Evolutionary conservation across 2,113 vertebrate species (phyloP).

Genomic region (Phyllostomus hastatus): DNA sequence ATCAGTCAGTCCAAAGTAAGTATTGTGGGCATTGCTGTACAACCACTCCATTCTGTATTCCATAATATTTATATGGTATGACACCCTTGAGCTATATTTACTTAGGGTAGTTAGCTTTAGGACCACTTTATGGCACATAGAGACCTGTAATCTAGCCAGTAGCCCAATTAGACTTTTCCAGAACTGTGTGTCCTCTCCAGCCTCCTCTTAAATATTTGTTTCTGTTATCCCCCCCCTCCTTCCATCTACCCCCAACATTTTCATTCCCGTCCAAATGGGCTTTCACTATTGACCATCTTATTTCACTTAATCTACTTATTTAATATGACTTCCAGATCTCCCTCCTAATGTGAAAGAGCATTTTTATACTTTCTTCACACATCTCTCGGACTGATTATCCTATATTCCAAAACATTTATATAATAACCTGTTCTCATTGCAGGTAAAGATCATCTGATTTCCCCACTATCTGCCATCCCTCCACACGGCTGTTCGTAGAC

Average conservation of each 20-base stretch:
- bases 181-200: neutral
- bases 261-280: neutral
- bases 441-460: neutral
- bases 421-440: neutral
- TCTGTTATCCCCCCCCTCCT: neutral
- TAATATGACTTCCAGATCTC: neutral
- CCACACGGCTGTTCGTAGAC: neutral
- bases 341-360: neutral
- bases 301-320: neutral
- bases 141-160: neutral
- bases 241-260: neutral
- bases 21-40: neutral
- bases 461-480: neutral
- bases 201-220: neutral
- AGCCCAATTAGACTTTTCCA: neutral
- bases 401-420: neutral
- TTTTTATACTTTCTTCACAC: neutral
- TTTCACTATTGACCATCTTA: neutral
- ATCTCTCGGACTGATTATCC: neutral
- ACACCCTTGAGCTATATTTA: neutral
- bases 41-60: neutral
- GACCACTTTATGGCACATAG: neutral
- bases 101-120: neutral
- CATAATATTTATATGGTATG: neutral
- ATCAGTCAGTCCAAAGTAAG: conserved; percentile 1